Evolutionary conservation across 2,113 vertebrate genomes (phyloP).

Genomic region (Micromys minutus): DNA sequence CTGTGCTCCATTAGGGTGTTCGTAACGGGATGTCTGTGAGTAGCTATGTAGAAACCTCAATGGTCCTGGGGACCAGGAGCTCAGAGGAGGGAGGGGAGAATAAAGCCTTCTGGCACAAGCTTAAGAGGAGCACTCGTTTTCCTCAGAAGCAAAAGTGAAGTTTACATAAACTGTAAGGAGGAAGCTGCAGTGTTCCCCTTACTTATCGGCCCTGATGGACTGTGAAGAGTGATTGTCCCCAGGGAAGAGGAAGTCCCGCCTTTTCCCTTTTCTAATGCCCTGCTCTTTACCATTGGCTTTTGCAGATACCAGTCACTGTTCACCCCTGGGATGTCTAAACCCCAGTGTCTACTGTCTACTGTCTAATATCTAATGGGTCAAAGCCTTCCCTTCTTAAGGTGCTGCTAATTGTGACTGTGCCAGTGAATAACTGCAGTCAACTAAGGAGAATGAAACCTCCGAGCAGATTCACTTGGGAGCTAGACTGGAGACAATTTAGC

Average conservation of each 20-base stretch:
- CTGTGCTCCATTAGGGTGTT: background rate
- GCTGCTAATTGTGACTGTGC: background rate
- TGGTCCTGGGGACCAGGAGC: background rate
- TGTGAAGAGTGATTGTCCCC: background rate
- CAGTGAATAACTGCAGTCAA: constrained; percentile 3
- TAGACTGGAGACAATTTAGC: constrained; percentile 7
- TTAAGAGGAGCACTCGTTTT: constrained; percentile 12
- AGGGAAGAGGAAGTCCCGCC: background rate
- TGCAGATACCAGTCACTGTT: constrained; percentile 15
- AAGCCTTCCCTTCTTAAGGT: background rate
- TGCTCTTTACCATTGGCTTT: constrained; percentile 29
- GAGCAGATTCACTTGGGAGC: background rate
- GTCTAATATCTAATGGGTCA: background rate
- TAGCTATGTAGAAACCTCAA: background rate
- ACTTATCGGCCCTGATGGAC: background rate
- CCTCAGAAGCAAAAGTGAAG: constrained; percentile 49
- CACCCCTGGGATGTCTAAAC: background rate
- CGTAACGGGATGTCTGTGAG: constrained; percentile 6
- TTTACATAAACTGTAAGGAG: constrained; percentile 29
- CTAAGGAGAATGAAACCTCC: background rate
- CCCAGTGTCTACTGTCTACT: background rate
- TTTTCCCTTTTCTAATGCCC: background rate
- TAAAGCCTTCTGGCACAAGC: background rate
- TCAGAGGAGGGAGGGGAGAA: background rate
- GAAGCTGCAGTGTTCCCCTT: background rate